Conservation (phyloP, 2,113 vertebrate genomes). For the Pleuronectes platessa region DNA sequence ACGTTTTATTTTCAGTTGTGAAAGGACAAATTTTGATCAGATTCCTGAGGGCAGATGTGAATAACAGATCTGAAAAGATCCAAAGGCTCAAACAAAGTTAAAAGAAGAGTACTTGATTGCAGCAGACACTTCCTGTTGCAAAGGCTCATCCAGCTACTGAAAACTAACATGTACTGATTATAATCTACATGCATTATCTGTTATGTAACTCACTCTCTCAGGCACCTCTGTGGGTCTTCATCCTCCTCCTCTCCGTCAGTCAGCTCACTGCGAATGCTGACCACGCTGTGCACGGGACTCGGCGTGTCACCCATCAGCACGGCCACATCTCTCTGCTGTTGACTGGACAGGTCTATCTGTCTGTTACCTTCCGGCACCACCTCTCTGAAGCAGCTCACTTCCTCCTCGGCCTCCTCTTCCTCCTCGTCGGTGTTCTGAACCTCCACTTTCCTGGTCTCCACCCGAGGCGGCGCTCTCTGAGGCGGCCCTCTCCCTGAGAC, state of each 20-base stretch:
- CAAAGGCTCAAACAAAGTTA: too few relatives aligned
- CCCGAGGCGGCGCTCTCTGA: conserved; percentile 42
- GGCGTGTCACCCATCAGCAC: conserved; percentile 90
- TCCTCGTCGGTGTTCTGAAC: conserved; percentile 80
- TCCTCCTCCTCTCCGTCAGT: conserved; percentile 88
- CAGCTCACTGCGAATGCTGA: conserved; percentile 93
- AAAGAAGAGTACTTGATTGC: too few relatives aligned
- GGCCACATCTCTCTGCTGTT: conserved; percentile 72
- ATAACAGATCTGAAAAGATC: too few relatives aligned
- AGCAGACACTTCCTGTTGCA: too few relatives aligned
- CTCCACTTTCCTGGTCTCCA: conserved; percentile 29
- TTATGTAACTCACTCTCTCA: conserved; percentile 85
- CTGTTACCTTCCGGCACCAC: conserved; percentile 71
- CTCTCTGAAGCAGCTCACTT: conserved; percentile 81
- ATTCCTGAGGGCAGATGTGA: too few relatives aligned
- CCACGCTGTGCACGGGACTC: conserved; percentile 91
- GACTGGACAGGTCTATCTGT: conserved; percentile 65
- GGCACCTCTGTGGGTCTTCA: conserved; percentile 80
- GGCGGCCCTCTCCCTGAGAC: conserved; percentile 50
- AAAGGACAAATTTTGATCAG: too few relatives aligned
- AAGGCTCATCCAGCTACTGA: neutral
- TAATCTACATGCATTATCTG: too few relatives aligned
- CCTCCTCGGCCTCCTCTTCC: conserved; percentile 75
- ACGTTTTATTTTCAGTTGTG: too few relatives aligned
- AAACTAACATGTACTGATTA: neutral